Evolutionary conservation across 2,113 vertebrate genomes (phyloP).

Genomic region (Lophius piscatorius): DNA sequence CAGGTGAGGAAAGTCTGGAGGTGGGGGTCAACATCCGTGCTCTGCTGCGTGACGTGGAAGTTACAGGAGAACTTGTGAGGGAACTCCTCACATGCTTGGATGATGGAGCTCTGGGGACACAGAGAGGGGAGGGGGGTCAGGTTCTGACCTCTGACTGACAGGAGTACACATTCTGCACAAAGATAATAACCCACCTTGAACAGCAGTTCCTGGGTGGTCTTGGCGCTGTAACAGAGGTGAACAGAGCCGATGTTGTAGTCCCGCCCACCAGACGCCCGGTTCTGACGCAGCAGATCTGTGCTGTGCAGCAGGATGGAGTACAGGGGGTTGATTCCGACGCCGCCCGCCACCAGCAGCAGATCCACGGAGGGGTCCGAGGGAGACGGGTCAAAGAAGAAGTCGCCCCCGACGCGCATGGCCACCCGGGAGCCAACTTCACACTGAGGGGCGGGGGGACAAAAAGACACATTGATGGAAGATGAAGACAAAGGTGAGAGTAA

Average conservation of each 20-base stretch:
- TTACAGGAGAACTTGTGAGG: constrained; percentile 87
- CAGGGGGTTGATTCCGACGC: constrained; percentile 95
- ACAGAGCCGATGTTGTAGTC: constrained; percentile 78
- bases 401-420: constrained; percentile 89
- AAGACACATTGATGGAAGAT: not conserved
- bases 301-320: constrained; percentile 92
- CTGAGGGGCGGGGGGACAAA: constrained; percentile 61
- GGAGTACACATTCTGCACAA: too few species aligned
- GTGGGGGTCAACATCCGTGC: constrained; percentile 77
- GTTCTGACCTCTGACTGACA: not conserved
- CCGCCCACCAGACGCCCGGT: constrained; percentile 47
- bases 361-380: constrained; percentile 84
- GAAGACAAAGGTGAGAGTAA: not conserved
- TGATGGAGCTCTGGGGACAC: constrained; percentile 82
- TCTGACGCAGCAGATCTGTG: constrained; percentile 81
- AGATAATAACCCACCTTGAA: constrained; percentile 84
- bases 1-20: constrained; percentile 85
- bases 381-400: constrained; percentile 93
- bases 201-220: constrained; percentile 86
- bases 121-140: not conserved
- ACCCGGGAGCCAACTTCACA: constrained; percentile 87
- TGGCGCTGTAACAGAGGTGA: constrained; percentile 91
- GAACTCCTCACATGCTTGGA: constrained; percentile 83
- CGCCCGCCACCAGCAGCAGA: constrained; percentile 91
- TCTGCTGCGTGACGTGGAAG: constrained; percentile 90